Evolutionary conservation across 1,140 invertebrate species (phyloP), one percentile per base, ranked within the genome.

Genomic region (Dendrolimus punctatus): DNA sequence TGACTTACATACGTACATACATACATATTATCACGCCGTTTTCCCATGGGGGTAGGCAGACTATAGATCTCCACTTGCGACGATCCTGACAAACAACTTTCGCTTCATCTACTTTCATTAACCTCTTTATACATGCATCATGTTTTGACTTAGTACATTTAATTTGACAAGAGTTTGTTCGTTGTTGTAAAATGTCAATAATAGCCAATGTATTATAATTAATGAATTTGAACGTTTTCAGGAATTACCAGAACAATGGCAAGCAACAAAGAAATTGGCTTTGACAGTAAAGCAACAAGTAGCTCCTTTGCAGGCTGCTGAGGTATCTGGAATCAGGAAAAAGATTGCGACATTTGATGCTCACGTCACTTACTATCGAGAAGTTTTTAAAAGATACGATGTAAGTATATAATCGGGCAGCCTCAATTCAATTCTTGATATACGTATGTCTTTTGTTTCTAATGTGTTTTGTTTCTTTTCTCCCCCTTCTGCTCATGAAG

Each of bases 221-320:
- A 5, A 45, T 9, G 23, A 47, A 42, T 23, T 45, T 48, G 47
- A 55, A 41, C 70, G 60, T 51, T 64, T 63, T 3, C 87, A 97
- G 91, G 96, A 98, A 88, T 81, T 99, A 54, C 97, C 97, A 23
- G 96, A 98, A 74, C 95, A 97, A 80, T 99, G 98, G 98, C 92
- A 93, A 51, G 95, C 96, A 59, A 97, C 95, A 3, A 99, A 98
- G 87, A 98, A 98, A 85, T 90, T 98, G 51, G 95, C 96, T 6
- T 80, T 94, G 7, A 95, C 93, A 40, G 93, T 97, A 0, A 98
- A 98, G 70, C 97, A 98, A 80, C 95, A 96, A 84, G 96, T 99
- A 9, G 96, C 96, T 40, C 96, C 97, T 2, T 80, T 99, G 23
- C 96, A 98, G 90, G 96, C 96, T n/a, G 94, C 92, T 36, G 97